A percentile compares a stretch with the other conserved stretches of the same genome.
phyloP scores from a whole-genome alignment of 2,888 invertebrate genomes.

The Acronicta aceris region DNA sequence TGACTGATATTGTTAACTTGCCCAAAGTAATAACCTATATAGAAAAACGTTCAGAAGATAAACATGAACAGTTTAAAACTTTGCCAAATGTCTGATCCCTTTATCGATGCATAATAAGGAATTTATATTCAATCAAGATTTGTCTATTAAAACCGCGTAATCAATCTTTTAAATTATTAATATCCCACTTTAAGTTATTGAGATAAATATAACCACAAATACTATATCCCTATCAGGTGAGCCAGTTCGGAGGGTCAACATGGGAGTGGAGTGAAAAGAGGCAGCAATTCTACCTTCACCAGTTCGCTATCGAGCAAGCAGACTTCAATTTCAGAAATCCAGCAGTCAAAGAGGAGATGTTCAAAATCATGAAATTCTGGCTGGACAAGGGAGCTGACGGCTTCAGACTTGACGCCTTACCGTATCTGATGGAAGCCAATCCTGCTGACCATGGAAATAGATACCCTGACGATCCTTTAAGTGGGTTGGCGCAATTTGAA shows the following conservation, averaged over 20 bases:
- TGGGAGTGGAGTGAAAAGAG: conserved; percentile 91
- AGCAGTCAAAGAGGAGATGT: conserved; percentile 84
- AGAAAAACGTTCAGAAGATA: conserved; percentile 15
- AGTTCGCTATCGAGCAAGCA: conserved; percentile 90
- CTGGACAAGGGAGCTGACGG: conserved; percentile 93
- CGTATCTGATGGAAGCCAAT: conserved; percentile 88
- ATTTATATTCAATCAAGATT: too few species aligned
- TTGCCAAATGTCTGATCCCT: conserved; percentile 12
- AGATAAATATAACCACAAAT: too few species aligned
- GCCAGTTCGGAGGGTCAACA: conserved; percentile 90
- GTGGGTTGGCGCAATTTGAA: conserved; percentile 78
- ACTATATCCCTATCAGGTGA: conserved; percentile 68
- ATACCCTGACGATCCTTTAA: conserved; percentile 87
- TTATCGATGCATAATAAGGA: conserved; percentile 1
- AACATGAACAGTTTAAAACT: conserved; percentile 15
- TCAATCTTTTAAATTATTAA: too few species aligned
- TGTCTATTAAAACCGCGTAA: too few species aligned
- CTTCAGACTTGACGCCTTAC: conserved; percentile 92
- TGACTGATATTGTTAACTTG: conserved; percentile 18
- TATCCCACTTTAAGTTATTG: too few species aligned
- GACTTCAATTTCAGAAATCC: conserved; percentile 92
- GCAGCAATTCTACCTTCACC: conserved; percentile 92
- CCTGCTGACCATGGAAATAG: conserved; percentile 73
- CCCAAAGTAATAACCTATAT: conserved; percentile 25
- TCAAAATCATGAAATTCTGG: conserved; percentile 92